Base-by-base conservation (phyloP, 1,140 invertebrate genomes). In the Ceratosolen solmsi region DNA sequence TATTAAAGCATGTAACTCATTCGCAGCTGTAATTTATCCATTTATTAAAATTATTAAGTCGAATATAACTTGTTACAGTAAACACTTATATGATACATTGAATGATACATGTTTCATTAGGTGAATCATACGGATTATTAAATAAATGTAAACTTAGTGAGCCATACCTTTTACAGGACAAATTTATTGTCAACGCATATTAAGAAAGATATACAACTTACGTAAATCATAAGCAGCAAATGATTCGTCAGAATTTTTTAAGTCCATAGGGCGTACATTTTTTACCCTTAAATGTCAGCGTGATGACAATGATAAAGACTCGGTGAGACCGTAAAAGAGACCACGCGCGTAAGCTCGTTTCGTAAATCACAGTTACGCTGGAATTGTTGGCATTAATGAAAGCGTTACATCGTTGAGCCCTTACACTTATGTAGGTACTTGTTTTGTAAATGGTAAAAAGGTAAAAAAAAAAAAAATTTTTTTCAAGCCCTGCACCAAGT, bases 321-420 rank as follows among this genome's bases (percentile, higher is more conserved):
- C 73, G 80, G 70, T 7, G 51, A 49, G 73, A 49, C 73, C 72
- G 79, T 81, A 81, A 81, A 81, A 38, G 76, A 79, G 74, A 74
- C 33, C 25, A 65, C 36, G 65, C 80, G 65, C 85, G 82, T 82
- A 81, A 83, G 82, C 79, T 84, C 86, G 78, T 83, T 86, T 85
- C 87, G 86, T 88, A 88, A 88, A 88, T 88, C 87, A 87, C 86
- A 86, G 73, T 82, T 84, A 85, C 86, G 81, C 80, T 83, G 86
- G 86, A 87, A 88, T 88, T 86, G 87, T 88, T 86, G 86, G 87
- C 84, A 85, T 88, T 87, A 88, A 88, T 87, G 87, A 87, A 86
- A 85, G 75, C 84, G 82, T 85, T 85, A 87, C 85, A 84, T 85
- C 85, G 86, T 84, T 85, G 77, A 83, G 76, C 79, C 74, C 84